Evolutionary conservation across 2,888 invertebrate genomes (phyloP), one percentile per base, ranked within the genome.

Genomic region (Quadroppia sp.): DNA sequence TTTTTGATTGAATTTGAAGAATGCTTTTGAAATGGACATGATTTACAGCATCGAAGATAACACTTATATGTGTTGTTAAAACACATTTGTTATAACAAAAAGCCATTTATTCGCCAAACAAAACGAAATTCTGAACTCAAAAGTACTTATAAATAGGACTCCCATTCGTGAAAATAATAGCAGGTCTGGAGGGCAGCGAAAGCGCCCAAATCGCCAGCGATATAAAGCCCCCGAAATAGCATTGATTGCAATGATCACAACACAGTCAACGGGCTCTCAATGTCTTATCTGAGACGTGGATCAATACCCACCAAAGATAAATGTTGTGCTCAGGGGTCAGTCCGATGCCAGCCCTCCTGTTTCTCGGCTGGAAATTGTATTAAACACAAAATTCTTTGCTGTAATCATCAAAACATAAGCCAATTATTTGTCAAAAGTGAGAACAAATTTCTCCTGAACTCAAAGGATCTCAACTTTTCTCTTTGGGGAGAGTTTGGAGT

Each of bases 351-450:
- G 20, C n/a, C 61, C 32, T 32, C 32, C 30, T n/a, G 9, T 53
- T 7, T 61, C 28, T 59, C 30, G 6, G 32, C 32, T 30, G 25
- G 32, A 61, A 61, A 61, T 28, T 32, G 15, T 30, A 61, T 61
- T 59, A 30, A 59, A 28, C 23, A 23, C 32, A 1, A 32, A 61
- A 61, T 30, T 61, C n/a, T 61, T 61, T 36, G 20, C n/a, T 61
- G 11, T 61, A 32, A 61, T 61, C 61, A 61, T 61, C 61, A 59
- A n/a, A 59, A 59, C 59, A 61, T 32, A 61, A 36, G 32, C 61
- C 36, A 61, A 61, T 61, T 61, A 36, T 32, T n/a, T 32, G 30
- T 61, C 61, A 61, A 30, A 30, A 36, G 32, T n/a, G n/a, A 30
- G 17, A 30, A 61, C 17, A 15, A 32, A 61, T 61, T 61, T n/a